Conservation (phyloP, 2,888 invertebrate species). For the Ctenicera cuprea region DNA sequence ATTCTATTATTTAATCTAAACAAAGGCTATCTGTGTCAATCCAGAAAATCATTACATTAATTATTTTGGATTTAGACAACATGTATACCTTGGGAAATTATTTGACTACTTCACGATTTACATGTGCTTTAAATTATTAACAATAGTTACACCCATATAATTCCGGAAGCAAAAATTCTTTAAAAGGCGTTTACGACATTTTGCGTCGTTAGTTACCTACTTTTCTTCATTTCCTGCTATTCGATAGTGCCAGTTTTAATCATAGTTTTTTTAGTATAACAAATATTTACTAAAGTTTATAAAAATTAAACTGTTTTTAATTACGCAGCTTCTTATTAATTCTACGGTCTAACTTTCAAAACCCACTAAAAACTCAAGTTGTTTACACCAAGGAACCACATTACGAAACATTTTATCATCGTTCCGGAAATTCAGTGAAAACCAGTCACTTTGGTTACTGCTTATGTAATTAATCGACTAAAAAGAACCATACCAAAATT, state of each 20-base stretch:
- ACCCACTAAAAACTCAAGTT: neutral
- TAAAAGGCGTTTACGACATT: neutral
- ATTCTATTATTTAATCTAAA: too few relatives aligned
- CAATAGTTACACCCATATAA: neutral
- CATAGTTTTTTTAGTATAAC: too few relatives aligned
- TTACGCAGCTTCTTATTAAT: neutral
- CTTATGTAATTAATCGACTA: neutral
- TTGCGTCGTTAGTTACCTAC: too few relatives aligned
- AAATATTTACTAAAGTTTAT: too few relatives aligned
- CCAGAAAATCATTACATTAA: too few relatives aligned
- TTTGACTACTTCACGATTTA: neutral
- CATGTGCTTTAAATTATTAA: neutral
- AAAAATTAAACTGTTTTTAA: too few relatives aligned
- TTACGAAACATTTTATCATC: conserved; percentile 28
- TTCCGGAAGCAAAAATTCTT: neutral
- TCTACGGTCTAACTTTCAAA: neutral
- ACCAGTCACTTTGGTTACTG: neutral
- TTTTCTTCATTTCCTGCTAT: too few relatives aligned
- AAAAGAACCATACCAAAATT: conserved; percentile 10
- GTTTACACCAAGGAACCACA: neutral
- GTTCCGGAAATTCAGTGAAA: conserved; percentile 23
- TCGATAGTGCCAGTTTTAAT: too few relatives aligned
- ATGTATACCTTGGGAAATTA: too few relatives aligned
- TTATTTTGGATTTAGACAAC: too few relatives aligned
- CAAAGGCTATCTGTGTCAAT: too few relatives aligned